These are phyloP conservation scores for Caenorhabditis sp. DNA, from an alignment of 2,888 invertebrate species.

Conservation along the genomic window DNA sequence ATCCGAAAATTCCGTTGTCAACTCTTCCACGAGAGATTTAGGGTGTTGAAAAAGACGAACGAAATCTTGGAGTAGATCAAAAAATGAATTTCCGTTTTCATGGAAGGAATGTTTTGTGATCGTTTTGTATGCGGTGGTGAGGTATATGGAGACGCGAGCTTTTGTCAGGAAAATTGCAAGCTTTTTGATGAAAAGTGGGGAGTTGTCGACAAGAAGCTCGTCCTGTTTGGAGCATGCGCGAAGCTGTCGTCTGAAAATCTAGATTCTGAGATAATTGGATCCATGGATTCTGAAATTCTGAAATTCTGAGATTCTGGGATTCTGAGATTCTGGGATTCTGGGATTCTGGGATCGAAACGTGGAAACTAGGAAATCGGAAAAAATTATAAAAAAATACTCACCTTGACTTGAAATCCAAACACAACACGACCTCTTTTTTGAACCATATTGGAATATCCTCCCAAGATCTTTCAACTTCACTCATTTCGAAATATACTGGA, in stretches of 20 bases:
- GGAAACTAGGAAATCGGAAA: not conserved
- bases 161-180: conserved; percentile 4
- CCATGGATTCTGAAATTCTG: not conserved
- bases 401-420: conserved; percentile 22
- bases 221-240: not conserved
- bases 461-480: not conserved
- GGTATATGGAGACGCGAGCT: not conserved
- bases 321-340: not conserved
- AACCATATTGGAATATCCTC: not conserved
- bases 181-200: not conserved
- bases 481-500: conserved; percentile 1
- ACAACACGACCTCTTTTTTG: not conserved
- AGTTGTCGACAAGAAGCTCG: not conserved
- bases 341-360: no score
- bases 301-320: not conserved
- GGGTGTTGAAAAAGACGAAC: not conserved
- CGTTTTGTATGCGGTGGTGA: not conserved
- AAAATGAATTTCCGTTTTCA: not conserved
- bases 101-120: not conserved
- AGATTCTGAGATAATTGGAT: no score
- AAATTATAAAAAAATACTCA: not conserved
- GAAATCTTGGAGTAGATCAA: not conserved
- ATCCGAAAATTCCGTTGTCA: conserved; percentile 18
- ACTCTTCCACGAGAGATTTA: not conserved
- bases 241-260: conserved; percentile 3